Evolutionary conservation across 2,888 invertebrate species (phyloP).

Genomic region (Deilephila elpenor): DNA sequence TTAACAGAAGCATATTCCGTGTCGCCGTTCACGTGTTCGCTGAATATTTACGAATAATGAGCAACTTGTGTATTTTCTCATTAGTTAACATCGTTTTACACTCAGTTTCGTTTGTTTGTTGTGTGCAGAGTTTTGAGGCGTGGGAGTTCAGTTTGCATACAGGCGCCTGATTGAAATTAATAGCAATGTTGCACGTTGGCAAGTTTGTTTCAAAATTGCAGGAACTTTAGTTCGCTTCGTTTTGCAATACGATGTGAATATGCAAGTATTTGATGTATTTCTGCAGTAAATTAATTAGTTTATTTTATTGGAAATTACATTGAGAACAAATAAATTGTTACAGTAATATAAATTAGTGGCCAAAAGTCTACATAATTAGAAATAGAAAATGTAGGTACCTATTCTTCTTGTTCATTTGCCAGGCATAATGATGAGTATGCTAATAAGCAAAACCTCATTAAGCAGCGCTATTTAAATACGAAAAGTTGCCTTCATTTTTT

Average conservation of each 20-base stretch:
- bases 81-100: slow-evolving; percentile 31
- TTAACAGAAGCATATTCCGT: background rate
- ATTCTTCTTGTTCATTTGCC: too few relatives aligned
- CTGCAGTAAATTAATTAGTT: too few relatives aligned
- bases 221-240: background rate
- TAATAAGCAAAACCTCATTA: too few relatives aligned
- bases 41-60: slow-evolving; percentile 35
- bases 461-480: too few relatives aligned
- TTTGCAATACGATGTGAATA: background rate
- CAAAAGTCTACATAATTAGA: too few relatives aligned
- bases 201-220: background rate
- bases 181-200: slow-evolving; percentile 5
- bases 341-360: too few relatives aligned
- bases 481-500: too few relatives aligned
- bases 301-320: too few relatives aligned
- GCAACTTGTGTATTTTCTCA: slow-evolving; percentile 33
- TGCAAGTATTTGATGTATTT: background rate
- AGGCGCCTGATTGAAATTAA: slow-evolving; percentile 27
- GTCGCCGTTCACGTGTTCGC: background rate
- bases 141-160: slow-evolving; percentile 10
- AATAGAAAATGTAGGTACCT: too few relatives aligned
- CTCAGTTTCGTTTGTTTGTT: slow-evolving; percentile 25
- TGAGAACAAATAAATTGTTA: too few relatives aligned
- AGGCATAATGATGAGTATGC: too few relatives aligned
- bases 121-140: background rate